These are phyloP conservation scores for Bufotes viridis DNA, from an alignment of 2,797 vertebrate genomes.

Conservation along the genomic window DNA sequence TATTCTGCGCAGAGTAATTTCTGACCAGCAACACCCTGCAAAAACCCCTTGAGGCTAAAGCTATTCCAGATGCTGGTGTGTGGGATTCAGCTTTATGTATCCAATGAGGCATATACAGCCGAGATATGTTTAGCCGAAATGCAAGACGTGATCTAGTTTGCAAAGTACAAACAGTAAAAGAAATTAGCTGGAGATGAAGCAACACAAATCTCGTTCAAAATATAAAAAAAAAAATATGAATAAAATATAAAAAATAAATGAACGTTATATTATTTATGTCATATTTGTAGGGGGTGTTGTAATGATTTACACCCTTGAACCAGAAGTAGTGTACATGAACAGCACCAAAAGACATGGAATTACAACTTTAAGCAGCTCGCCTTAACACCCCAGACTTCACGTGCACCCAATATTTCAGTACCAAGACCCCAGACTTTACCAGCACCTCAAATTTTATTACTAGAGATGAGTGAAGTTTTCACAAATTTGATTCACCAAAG, in stretches of 20 bases:
- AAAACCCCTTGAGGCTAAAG: conserved; percentile 54
- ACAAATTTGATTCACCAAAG: no score
- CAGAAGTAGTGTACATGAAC: no score
- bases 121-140: conserved; percentile 52
- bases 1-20: conserved; percentile 53
- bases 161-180: conserved; percentile 37
- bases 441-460: no score
- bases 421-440: no score
- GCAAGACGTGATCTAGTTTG: conserved; percentile 49
- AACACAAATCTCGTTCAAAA: neutral
- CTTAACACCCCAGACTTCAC: no score
- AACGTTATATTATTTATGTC: no score
- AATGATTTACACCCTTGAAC: neutral
- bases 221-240: neutral
- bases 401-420: no score
- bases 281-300: no score
- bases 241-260: neutral
- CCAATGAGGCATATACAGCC: conserved; percentile 63
- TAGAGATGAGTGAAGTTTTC: no score
- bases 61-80: conserved; percentile 65
- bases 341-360: no score
- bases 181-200: conserved; percentile 12
- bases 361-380: no score
- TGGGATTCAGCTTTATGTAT: conserved; percentile 66
- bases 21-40: conserved; percentile 59